A percentile compares a stretch with the other conserved stretches of the same genome.
phyloP scores from a whole-genome alignment of 2,113 vertebrate species.

The Sinocyclocheilus maitianheensis region DNA sequence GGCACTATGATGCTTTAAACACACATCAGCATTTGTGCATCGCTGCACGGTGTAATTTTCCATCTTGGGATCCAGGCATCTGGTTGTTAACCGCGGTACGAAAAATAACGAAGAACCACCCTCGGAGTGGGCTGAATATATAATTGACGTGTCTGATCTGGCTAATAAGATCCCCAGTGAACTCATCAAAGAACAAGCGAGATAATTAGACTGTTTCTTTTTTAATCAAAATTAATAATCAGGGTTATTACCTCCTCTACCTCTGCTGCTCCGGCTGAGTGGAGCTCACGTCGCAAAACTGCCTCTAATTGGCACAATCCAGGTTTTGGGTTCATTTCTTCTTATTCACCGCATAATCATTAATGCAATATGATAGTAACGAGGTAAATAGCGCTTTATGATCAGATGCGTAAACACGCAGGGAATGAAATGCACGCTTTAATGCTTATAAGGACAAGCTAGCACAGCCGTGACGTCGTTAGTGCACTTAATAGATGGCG shows the following conservation, averaged over 20 bases:
- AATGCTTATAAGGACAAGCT: not conserved
- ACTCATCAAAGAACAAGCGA: conserved; percentile 71
- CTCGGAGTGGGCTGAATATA: conserved; percentile 60
- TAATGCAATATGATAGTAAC: not conserved
- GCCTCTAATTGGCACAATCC: conserved; percentile 42
- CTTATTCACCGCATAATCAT: not conserved
- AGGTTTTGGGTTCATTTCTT: conserved; percentile 7
- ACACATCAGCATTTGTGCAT: conserved; percentile 14
- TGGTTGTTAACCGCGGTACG: conserved; percentile 51
- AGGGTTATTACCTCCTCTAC: conserved; percentile 50
- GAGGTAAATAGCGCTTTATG: conserved; percentile 11
- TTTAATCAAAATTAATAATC: conserved; percentile 65
- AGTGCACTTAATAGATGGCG: not conserved
- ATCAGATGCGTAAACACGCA: not conserved
- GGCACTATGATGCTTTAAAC: conserved; percentile 46
- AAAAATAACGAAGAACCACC: conserved; percentile 41
- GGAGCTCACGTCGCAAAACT: conserved; percentile 1
- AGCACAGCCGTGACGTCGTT: not conserved
- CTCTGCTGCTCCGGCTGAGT: conserved; percentile 26
- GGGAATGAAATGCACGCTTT: not conserved
- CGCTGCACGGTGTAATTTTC: conserved; percentile 8
- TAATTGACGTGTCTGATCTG: conserved; percentile 69
- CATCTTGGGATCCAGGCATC: conserved; percentile 36
- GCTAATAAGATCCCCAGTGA: conserved; percentile 76
- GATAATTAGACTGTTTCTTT: conserved; percentile 68